A percentile compares a stretch with the other conserved stretches of the same genome.
phyloP scores from a whole-genome alignment of 2,113 vertebrate genomes.

The Salvator merianae region DNA sequence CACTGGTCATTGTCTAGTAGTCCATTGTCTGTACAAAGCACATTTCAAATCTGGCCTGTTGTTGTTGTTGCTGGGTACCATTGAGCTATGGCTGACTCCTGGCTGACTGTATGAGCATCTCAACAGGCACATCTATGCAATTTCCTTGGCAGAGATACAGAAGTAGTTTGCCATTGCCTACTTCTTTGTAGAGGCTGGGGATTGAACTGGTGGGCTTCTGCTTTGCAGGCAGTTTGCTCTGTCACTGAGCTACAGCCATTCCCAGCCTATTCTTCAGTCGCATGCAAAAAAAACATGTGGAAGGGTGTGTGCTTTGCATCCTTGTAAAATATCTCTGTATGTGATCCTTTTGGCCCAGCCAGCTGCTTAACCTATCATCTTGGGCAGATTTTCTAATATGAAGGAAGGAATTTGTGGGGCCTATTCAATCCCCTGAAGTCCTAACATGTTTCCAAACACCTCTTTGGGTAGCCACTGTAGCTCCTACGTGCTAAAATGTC shows the following conservation, averaged over 20 bases:
- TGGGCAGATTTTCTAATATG: constrained; percentile 62
- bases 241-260: not conserved
- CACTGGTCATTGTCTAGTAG: not conserved
- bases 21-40: constrained; percentile 28
- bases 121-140: no score
- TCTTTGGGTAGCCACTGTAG: constrained; percentile 53
- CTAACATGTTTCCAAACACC: constrained; percentile 62
- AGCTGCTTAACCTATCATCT: constrained; percentile 70
- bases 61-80: no score
- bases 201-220: no score
- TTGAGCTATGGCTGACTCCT: no score
- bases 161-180: no score
- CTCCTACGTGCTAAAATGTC: constrained; percentile 70
- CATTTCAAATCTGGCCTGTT: not conserved
- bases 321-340: constrained; percentile 44
- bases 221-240: no score
- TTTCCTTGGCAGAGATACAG: no score
- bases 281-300: constrained; percentile 28
- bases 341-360: constrained; percentile 51
- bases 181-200: no score
- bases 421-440: constrained; percentile 73
- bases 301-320: constrained; percentile 28
- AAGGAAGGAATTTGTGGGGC: constrained; percentile 63
- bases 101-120: no score
- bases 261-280: constrained; percentile 22